Percentiles rank a stretch among this genome's conserved stretches.
Evolutionary conservation across 2,113 vertebrate species (phyloP).

Genomic region (Brachypodius melanocephalos): DNA sequence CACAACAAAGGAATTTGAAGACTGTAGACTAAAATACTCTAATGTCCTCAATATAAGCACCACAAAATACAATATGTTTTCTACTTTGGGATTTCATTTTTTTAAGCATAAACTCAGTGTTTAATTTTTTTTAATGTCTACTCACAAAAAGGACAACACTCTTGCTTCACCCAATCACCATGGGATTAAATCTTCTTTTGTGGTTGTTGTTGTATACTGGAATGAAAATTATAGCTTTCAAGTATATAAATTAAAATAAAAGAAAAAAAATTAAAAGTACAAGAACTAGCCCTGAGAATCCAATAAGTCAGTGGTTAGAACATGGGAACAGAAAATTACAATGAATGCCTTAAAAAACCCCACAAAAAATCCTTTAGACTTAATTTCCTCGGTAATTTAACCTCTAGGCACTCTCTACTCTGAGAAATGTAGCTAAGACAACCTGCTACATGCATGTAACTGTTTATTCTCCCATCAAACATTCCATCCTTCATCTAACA

Average conservation of each 20-base stretch:
- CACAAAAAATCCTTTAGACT: not conserved
- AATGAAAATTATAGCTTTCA: not conserved
- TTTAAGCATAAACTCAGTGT: not conserved
- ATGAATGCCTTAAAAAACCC: not conserved
- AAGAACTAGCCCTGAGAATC: not conserved
- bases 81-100: not conserved
- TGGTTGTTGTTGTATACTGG: not conserved
- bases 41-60: not conserved
- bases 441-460: not conserved
- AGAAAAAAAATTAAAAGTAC: not conserved
- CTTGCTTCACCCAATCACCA: not conserved
- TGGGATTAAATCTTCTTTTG: not conserved
- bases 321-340: not conserved
- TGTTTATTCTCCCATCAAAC: not conserved
- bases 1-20: not conserved
- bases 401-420: not conserved
- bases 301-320: not conserved
- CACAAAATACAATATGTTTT: not conserved
- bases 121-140: not conserved
- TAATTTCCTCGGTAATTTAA: not conserved
- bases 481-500: not conserved
- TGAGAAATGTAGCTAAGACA: not conserved
- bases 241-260: not conserved
- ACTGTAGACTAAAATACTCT: not conserved
- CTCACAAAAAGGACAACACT: not conserved